Base-by-base conservation (phyloP, 2,888 invertebrate species). In the Eurois occulta region DNA sequence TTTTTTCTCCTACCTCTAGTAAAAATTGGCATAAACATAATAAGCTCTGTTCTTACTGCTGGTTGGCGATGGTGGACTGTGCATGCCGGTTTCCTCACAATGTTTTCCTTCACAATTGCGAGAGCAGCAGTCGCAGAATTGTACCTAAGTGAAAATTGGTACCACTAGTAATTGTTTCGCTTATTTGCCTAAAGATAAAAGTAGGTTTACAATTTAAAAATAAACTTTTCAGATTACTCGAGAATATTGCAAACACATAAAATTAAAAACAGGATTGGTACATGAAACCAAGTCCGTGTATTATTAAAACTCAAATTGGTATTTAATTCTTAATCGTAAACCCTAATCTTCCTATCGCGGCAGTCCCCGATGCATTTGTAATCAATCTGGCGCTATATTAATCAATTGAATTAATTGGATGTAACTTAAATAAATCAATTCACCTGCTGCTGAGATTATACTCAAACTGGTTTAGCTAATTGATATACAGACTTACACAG, bases 381-480 rank as follows among this genome's bases (percentile, higher is more conserved):
- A 84, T 58, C 32, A 67, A 66, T 73, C 78, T 58, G 62, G 58
- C 71, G 72, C n/a, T 72, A 46, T 38, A 78, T 43, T 62, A 69
- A 79, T 84, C 72, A 60, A 58, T 72, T 70, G 66, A 64, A 62
- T 79, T 75, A 79, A 87, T 87, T 66, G 35, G 66, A 62, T 84
- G 66, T 55, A 60, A 87, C 70, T 72, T 55, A 67, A 70, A 75
- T 75, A 70, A 87, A 84, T 84, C 58, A 79, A 74, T 84, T 66
- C 69, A 72, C 72, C 71, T 72, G 77, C 38, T 78, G 48, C 52
- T 1, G 24, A 84, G 85, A 75, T 84, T 75, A 81, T 67, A 72
- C 32, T 8, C 2, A 10, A 87, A 79, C 87, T 65, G 66, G 84
- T 84, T 79, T n/a, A 16, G 1, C 41, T 73, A 77, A 72, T 65